Percentiles rank a stretch among this genome's conserved stretches.
These are phyloP conservation scores for Apotomis turbidana DNA, from an alignment of 2,888 invertebrate genomes.

Conservation along the genomic window DNA sequence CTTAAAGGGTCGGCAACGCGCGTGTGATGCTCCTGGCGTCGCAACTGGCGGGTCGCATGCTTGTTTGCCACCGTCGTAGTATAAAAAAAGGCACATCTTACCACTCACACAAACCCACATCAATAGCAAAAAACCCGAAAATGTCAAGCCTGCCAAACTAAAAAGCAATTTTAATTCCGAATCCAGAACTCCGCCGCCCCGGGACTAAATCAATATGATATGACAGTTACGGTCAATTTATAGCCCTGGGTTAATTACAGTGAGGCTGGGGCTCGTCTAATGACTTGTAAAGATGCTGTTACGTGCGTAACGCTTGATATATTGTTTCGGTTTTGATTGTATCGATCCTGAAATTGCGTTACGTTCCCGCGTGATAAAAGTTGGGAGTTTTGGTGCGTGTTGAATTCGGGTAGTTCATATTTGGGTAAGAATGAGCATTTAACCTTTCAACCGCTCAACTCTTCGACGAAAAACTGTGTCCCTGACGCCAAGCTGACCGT, in stretches of 20 bases:
- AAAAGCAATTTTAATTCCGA: conserved; percentile 40
- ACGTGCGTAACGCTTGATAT: conserved; percentile 34
- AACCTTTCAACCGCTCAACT: no score
- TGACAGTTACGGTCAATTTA: conserved; percentile 84
- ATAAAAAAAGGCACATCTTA: not conserved
- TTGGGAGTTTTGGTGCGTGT: not conserved
- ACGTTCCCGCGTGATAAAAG: not conserved
- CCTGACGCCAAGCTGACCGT: no score
- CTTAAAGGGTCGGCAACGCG: no score
- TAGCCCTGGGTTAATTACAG: conserved; percentile 83
- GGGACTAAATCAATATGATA: conserved; percentile 84
- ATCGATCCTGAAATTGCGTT: conserved; percentile 14
- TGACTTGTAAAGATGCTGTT: conserved; percentile 78
- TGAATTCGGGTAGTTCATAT: not conserved
- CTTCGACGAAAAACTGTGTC: no score
- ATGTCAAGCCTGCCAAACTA: conserved; percentile 36
- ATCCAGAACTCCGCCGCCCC: conserved; percentile 49
- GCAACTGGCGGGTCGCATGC: no score
- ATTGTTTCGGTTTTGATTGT: conserved; percentile 36
- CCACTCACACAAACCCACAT: not conserved
- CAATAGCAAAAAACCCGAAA: conserved; percentile 12
- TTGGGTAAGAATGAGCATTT: no score
- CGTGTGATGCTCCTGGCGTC: no score
- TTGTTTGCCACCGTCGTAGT: not conserved
- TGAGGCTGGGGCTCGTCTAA: conserved; percentile 69